A percentile compares a stretch with the other conserved stretches of the same genome.
Evolutionary conservation across 2,888 invertebrate genomes (phyloP).

Genomic region (Caenorhabditis parvicauda): DNA sequence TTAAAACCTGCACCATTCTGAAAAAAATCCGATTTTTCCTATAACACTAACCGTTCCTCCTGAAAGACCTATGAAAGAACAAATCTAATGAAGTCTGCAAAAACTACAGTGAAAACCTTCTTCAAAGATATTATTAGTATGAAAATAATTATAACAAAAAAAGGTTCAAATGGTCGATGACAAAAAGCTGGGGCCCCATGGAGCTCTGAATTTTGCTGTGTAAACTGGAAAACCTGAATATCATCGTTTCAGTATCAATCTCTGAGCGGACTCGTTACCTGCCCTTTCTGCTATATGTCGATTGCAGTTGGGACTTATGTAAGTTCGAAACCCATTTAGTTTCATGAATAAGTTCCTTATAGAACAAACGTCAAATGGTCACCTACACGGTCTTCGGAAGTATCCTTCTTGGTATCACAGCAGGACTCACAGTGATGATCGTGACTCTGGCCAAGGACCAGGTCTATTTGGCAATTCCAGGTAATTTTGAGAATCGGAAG

Average conservation of each 20-base stretch:
- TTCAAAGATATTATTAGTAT: too few species aligned
- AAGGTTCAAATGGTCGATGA: too few species aligned
- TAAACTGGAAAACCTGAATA: neutral
- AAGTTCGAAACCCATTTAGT: slow-evolving; percentile 7
- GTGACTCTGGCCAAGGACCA: slow-evolving; percentile 25
- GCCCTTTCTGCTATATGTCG: slow-evolving; percentile 39
- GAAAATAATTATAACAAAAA: too few species aligned
- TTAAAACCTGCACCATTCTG: too few species aligned
- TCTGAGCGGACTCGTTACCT: slow-evolving; percentile 31
- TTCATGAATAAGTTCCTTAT: neutral
- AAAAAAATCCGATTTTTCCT: too few species aligned
- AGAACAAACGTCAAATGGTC: slow-evolving; percentile 29
- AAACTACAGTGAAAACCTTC: too few species aligned
- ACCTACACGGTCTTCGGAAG: slow-evolving; percentile 20
- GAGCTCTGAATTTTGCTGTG: too few species aligned
- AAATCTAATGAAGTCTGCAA: too few species aligned
- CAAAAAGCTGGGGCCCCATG: too few species aligned
- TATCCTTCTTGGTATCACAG: slow-evolving; percentile 17
- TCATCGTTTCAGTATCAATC: slow-evolving; percentile 25
- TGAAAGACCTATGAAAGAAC: too few species aligned
- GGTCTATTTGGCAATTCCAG: slow-evolving; percentile 25
- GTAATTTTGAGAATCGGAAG: too few species aligned
- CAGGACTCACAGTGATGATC: slow-evolving; percentile 15
- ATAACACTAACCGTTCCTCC: too few species aligned
- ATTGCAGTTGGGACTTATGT: slow-evolving; percentile 41